Base-by-base conservation (phyloP, 2,888 invertebrate genomes). In the Drosophila helvetica region DNA sequence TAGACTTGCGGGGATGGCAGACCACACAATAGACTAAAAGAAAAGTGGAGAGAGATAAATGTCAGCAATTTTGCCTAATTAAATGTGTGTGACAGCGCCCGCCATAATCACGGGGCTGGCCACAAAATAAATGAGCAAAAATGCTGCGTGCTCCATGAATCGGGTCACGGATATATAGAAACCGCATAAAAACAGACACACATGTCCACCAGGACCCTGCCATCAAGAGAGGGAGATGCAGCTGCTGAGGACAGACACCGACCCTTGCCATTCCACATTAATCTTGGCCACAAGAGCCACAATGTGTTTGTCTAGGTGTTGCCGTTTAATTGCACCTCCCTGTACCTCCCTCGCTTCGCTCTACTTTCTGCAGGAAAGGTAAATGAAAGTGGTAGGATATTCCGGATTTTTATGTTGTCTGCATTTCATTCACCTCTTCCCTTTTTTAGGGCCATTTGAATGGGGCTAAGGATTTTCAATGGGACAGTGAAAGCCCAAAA, bases 321-420 rank as follows among this genome's bases (percentile, higher is more conserved):
- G 53, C 71, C 63, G 59, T 68, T 78, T 86, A 88, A 86, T 88
- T 88, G 86, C 71, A 56, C 59, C 33, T 2, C 55, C 30, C 18
- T 8, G 2, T 33, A 22, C 50, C 48, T 46, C 27, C 19, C 54
- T 46, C 56, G 30, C 43, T 47, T 52, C 48, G 33, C 63, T 43
- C 45, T 17, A 27, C 51, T 46, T n/a, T 46, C 42, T 53, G 38
- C 22, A n/a, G 48, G 22, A 27, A 53, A 19, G 48, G 62, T 56
- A 66, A 79, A 69, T 65, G 66, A 68, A 66, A 78, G 74, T 74
- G 47, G 63, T 80, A 61, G 67, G 72, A 77, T 74, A 68, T 80
- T 75, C 75, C 67, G 72, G 73, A 86, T 88, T 86, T 88, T 88
- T 88, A 80, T 83, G 74, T 68, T 69, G 70, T 71, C 75, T 82